phyloP scores from a whole-genome alignment of 2,797 vertebrate genomes.

The Phoxinus dragarum region DNA sequence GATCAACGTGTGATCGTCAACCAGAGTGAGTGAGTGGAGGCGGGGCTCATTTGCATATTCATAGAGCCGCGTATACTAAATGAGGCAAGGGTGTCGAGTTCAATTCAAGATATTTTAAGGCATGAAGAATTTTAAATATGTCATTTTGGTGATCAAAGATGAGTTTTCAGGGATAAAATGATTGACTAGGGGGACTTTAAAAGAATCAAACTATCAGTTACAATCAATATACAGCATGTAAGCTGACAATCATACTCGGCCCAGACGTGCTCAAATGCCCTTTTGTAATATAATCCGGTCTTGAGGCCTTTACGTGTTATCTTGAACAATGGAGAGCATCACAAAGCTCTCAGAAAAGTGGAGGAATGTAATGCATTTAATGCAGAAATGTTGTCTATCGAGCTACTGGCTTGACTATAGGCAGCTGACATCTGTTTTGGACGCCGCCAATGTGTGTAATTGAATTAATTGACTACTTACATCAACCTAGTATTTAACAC shows the following conservation, averaged over 20 bases:
- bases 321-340: background rate
- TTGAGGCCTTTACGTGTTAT: background rate
- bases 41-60: too few species aligned
- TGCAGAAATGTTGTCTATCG: background rate
- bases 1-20: too few species aligned
- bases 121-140: too few species aligned
- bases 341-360: background rate
- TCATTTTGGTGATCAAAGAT: too few species aligned
- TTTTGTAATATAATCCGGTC: background rate
- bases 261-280: background rate
- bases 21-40: too few species aligned
- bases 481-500: constrained; percentile 23
- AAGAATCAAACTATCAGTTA: background rate
- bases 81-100: too few species aligned
- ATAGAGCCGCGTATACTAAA: too few species aligned
- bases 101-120: too few species aligned
- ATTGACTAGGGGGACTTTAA: background rate
- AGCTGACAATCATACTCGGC: background rate
- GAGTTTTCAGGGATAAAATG: too few species aligned
- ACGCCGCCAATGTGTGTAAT: background rate
- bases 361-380: background rate
- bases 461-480: constrained; percentile 15
- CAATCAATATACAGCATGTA: background rate
- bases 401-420: background rate
- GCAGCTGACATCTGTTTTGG: constrained; percentile 12